These are phyloP conservation scores for Chironomus tentans DNA, from an alignment of 2,888 invertebrate species.

Conservation along the genomic window DNA sequence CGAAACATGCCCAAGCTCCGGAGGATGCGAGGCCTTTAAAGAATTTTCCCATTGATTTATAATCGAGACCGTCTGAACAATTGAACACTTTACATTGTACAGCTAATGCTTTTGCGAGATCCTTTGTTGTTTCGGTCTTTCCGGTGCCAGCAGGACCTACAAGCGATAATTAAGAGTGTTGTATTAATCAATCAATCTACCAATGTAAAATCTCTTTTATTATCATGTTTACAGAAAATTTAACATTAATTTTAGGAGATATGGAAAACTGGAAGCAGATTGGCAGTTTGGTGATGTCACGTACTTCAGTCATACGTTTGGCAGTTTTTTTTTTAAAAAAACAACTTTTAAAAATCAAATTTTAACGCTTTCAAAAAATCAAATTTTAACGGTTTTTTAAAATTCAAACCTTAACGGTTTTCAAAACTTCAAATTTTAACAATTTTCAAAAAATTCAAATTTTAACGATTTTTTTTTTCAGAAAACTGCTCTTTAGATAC, in stretches of 20 bases:
- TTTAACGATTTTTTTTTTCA: slow-evolving; percentile 36
- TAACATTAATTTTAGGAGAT: too few relatives aligned
- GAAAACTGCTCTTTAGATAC: too few relatives aligned
- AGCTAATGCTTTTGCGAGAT: slow-evolving; percentile 83
- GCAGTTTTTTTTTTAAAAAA: too few relatives aligned
- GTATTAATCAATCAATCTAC: slow-evolving; percentile 60
- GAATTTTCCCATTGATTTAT: slow-evolving; percentile 62
- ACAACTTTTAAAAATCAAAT: too few relatives aligned
- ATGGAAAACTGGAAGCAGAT: too few relatives aligned
- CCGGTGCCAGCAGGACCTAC: slow-evolving; percentile 71
- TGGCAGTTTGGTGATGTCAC: too few relatives aligned
- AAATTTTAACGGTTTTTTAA: too few relatives aligned
- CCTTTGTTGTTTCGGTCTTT: slow-evolving; percentile 79
- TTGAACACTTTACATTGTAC: slow-evolving; percentile 74
- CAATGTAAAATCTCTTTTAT: neutral
- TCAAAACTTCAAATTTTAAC: too few relatives aligned
- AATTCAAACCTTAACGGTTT: too few relatives aligned
- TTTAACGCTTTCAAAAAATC: too few relatives aligned
- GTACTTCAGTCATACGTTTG: too few relatives aligned
- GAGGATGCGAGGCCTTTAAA: slow-evolving; percentile 62
- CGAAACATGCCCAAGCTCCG: slow-evolving; percentile 68
- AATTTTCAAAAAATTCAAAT: slow-evolving; percentile 52
- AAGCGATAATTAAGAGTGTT: neutral
- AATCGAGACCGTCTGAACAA: slow-evolving; percentile 62
- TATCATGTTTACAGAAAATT: too few relatives aligned